A percentile compares a stretch with the other conserved stretches of the same genome.
phyloP scores from a whole-genome alignment of 2,797 vertebrate genomes.

The Aulostomus chinensis region DNA sequence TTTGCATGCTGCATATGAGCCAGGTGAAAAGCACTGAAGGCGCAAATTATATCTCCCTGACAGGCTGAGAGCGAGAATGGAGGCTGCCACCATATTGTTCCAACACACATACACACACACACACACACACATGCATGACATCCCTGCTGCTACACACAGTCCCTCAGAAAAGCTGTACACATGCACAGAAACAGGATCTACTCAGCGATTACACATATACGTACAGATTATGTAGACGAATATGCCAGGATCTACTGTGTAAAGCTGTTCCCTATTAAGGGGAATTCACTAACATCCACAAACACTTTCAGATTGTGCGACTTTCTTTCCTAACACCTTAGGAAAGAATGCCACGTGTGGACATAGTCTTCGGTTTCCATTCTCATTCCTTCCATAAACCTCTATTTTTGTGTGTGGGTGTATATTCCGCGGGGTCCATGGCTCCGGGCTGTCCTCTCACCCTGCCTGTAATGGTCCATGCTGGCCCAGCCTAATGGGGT shows the following conservation, averaged over 20 bases:
- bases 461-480: constrained; percentile 82
- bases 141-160: constrained; percentile 44
- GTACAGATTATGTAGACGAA: constrained; percentile 29
- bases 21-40: constrained; percentile 98
- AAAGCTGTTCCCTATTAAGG: constrained; percentile 28
- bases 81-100: constrained; percentile 55
- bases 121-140: constrained; percentile 57
- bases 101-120: constrained; percentile 41
- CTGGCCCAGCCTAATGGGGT: constrained; percentile 81
- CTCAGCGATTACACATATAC: constrained; percentile 42
- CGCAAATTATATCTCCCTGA: constrained; percentile 84
- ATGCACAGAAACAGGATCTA: constrained; percentile 37
- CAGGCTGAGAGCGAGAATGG: constrained; percentile 66
- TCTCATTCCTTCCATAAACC: constrained; percentile 11
- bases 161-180: constrained; percentile 54
- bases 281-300: constrained; percentile 5
- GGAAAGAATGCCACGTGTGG: constrained; percentile 44
- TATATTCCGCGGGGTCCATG: constrained; percentile 55
- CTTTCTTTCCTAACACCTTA: constrained; percentile 36
- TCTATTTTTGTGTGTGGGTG: constrained; percentile 40
- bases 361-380: constrained; percentile 25
- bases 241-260: constrained; percentile 16
- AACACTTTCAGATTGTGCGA: constrained; percentile 25
- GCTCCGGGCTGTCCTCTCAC: constrained; percentile 79
- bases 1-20: constrained; percentile 99